These are phyloP conservation scores for Paguma larvata DNA, from an alignment of 2,797 vertebrate species.

Conservation along the genomic window DNA sequence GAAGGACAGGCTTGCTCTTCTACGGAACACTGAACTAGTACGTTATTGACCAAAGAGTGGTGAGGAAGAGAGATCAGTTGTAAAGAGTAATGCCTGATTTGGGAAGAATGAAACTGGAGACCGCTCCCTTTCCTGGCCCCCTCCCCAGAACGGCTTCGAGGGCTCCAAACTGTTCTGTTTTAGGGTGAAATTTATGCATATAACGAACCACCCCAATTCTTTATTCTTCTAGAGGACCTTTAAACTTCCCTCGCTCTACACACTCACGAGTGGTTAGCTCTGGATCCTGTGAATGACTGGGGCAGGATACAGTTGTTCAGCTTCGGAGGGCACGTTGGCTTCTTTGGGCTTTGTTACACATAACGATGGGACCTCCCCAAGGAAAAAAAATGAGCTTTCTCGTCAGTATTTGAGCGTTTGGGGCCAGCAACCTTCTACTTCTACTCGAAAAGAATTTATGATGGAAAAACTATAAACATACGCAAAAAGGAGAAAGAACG, in stretches of 20 bases:
- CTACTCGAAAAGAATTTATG: not conserved
- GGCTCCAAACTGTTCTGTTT: not conserved
- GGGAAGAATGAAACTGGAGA: not conserved
- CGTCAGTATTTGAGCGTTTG: not conserved
- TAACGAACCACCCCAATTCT: not conserved
- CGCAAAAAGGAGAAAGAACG: not conserved
- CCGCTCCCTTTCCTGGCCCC: not conserved
- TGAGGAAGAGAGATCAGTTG: not conserved
- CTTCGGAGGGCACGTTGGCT: not conserved
- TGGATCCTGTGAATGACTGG: not conserved
- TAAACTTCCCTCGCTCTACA: not conserved
- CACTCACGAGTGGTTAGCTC: not conserved
- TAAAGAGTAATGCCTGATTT: not conserved
- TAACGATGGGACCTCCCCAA: not conserved
- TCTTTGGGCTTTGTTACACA: not conserved
- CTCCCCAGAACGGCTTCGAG: not conserved
- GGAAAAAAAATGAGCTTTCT: not conserved
- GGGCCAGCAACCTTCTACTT: not conserved
- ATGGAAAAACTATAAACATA: not conserved
- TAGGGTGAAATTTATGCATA: not conserved
- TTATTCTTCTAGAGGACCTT: not conserved
- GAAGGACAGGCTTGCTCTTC: not conserved
- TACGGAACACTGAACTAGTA: not conserved
- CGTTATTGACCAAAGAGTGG: not conserved
- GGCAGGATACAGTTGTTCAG: not conserved